phyloP scores from a whole-genome alignment of 2,797 vertebrate species.

The Propithecus deckenii region DNA sequence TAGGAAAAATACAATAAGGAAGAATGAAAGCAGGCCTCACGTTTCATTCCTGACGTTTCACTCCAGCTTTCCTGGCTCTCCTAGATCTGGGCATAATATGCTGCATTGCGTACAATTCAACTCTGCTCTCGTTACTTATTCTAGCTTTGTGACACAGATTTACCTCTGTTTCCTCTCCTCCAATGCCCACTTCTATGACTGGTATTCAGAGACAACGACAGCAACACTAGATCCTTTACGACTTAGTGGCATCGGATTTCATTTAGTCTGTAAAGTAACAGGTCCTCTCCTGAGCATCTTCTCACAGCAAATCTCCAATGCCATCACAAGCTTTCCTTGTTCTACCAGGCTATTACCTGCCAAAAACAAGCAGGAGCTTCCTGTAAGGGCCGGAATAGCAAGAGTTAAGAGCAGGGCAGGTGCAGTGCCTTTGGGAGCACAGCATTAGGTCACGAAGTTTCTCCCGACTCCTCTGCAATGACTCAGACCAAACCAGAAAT shows the following conservation, averaged over 20 bases:
- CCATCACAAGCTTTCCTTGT: not conserved
- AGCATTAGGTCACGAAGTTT: conserved; percentile 31
- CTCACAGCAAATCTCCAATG: not conserved
- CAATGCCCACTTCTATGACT: conserved; percentile 54
- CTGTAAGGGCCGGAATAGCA: not conserved
- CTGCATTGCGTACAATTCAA: not conserved
- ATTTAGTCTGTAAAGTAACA: not conserved
- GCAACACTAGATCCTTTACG: conserved; percentile 69
- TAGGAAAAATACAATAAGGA: not conserved
- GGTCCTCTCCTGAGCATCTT: not conserved
- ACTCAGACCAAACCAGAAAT: conserved; percentile 56
- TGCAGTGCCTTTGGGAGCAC: not conserved
- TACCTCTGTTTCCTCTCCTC: conserved; percentile 64
- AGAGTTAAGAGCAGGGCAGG: conserved; percentile 41
- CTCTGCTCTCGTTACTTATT: not conserved
- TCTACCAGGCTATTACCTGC: not conserved
- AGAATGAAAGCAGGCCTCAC: fast-evolving
- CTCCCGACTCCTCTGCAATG: not conserved
- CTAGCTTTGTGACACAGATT: conserved; percentile 31
- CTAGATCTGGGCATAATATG: fast-evolving
- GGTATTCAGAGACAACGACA: conserved; percentile 36
- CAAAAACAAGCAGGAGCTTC: conserved; percentile 21
- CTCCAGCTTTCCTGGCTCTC: not conserved
- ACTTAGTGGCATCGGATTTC: conserved; percentile 60
- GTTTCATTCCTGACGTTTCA: not conserved